Percentiles rank a stretch among this genome's conserved stretches.
phyloP scores from a whole-genome alignment of 2,888 invertebrate species.

The Lomographa bimaculata region DNA sequence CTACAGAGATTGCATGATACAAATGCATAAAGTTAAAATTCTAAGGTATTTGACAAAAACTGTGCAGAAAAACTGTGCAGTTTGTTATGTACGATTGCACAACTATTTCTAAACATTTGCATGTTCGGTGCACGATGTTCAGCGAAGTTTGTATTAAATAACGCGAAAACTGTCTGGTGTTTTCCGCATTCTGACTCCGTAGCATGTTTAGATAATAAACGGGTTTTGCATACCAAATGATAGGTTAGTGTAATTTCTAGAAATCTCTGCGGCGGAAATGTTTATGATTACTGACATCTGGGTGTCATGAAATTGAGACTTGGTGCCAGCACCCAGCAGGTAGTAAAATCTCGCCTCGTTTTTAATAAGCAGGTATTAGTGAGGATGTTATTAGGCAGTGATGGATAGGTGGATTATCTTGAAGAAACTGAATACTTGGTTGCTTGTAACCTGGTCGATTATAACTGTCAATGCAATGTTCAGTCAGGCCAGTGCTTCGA shows the following conservation, averaged over 20 bases:
- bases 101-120: constrained; percentile 25
- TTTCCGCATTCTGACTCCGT: constrained; percentile 21
- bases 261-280: constrained; percentile 12
- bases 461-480: too few species aligned
- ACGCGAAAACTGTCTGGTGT: constrained; percentile 12
- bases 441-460: too few species aligned
- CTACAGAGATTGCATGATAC: constrained; percentile 1
- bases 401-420: too few species aligned
- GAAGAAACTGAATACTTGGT: too few species aligned
- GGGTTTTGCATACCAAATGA: constrained; percentile 12
- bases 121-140: constrained; percentile 21
- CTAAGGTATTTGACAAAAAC: constrained; percentile 9
- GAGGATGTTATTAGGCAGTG: too few species aligned
- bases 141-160: constrained; percentile 7
- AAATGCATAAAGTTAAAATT: constrained; percentile 3
- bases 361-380: not conserved
- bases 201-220: constrained; percentile 16
- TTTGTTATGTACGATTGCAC: constrained; percentile 27
- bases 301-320: not conserved
- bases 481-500: too few species aligned
- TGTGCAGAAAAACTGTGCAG: constrained; percentile 15
- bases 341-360: too few species aligned
- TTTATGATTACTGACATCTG: constrained; percentile 3
- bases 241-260: constrained; percentile 13
- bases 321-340: too few species aligned